Base-by-base conservation (phyloP, 2,888 invertebrate genomes). In the Drepana falcataria region DNA sequence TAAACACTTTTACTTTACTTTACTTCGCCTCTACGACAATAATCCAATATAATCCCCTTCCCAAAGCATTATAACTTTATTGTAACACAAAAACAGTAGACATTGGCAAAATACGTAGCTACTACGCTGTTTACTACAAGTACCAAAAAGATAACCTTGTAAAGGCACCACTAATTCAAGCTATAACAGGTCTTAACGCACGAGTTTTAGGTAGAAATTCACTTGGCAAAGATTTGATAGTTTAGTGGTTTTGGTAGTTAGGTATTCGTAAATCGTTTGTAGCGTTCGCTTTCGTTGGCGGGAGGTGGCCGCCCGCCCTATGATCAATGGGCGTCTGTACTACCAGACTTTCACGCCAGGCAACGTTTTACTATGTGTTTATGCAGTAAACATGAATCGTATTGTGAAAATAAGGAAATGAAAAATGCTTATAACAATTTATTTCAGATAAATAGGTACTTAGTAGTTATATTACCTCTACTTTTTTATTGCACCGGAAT, bases 251-350 rank as follows among this genome's bases (percentile, higher is more conserved):
- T 59, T 48, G 51, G 53, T 52, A 56, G 54, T 48, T 6, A 34
- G 41, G 56, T 59, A 48, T 55, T 53, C 60, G 63, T 64, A 62
- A 71, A 80, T 89, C 87, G 73, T 87, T 88, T 21, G 51, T 71
- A 81, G 76, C 79, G 73, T 81, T 89, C 88, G 73, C 88, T 88
- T 88, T 88, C 89, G 85, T 83, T 87, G 80, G 84, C 79, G 71
- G 69, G 71, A 63, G 65, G 73, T 64, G 66, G 73, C 73, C 74
- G 74, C 67, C 67, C 68, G 66, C 69, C 65, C 60, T 65, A 65
- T 84, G 87, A 87, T 88, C 88, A 89, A 89, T 89, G 88, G 75
- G 68, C 71, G 83, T 81, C 85, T 84, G 72, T 79, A 80, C 76
- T 75, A 78, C 76, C 75, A 81, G 79, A 81, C 81, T 81, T 83